These are phyloP conservation scores for Sphyrna mokarran DNA, from an alignment of 2,113 vertebrate species.

Conservation along the genomic window DNA sequence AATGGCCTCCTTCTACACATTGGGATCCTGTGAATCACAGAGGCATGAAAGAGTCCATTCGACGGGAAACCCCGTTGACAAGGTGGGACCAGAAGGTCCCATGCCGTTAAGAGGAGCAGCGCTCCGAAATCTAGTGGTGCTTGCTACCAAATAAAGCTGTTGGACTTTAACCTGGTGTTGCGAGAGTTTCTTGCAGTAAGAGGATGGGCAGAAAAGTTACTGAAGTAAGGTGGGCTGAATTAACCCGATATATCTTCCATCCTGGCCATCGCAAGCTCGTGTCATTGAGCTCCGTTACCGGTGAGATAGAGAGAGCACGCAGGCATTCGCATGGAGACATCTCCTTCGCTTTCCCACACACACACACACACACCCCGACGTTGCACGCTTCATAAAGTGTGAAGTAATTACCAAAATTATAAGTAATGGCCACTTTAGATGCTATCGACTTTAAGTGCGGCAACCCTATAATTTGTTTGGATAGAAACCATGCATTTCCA, in stretches of 20 bases:
- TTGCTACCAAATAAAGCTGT: too few relatives aligned
- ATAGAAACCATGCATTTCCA: neutral
- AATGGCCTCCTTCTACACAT: too few relatives aligned
- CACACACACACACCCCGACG: neutral
- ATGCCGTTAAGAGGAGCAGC: too few relatives aligned
- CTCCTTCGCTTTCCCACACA: too few relatives aligned
- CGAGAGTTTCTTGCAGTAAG: neutral
- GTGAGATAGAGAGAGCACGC: neutral
- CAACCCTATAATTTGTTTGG: neutral
- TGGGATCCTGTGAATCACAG: too few relatives aligned
- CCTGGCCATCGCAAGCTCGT: neutral
- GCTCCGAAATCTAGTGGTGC: too few relatives aligned
- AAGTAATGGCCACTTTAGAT: neutral
- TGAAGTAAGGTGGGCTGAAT: neutral
- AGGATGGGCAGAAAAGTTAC: neutral
- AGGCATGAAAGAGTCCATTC: too few relatives aligned
- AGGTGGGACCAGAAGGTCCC: too few relatives aligned
- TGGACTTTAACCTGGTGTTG: too few relatives aligned
- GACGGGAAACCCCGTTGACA: too few relatives aligned
- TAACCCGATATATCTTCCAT: accelerated
- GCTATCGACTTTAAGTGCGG: neutral
- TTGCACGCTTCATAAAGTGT: neutral
- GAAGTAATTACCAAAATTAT: neutral
- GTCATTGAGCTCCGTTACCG: neutral
- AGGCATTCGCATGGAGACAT: too few relatives aligned